Base-by-base conservation (phyloP, 2,113 vertebrate species). In the Oryzias celebensis region DNA sequence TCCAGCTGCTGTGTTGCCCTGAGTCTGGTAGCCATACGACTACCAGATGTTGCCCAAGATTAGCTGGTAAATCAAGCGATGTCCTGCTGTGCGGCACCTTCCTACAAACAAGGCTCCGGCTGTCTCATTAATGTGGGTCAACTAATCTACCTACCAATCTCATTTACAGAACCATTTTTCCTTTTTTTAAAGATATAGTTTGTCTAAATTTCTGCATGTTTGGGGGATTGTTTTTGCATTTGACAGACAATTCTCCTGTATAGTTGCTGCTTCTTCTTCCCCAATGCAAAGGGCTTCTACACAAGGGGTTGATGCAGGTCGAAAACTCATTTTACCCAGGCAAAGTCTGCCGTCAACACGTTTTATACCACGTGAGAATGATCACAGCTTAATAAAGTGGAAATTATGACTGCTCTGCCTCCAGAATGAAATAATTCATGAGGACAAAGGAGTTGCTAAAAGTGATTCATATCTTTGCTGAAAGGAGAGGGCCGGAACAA, bases 351-450 rank as follows among this genome's bases (percentile, higher is more conserved):
- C 85, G 85, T 88, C 88, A 87, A 87, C 86, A 78, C 79, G 83
- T 89, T 85, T 79, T 73, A 83, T 67, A 75, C 87, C 87, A 85
- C 72, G 76, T 90, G 90, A 89, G 89, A 91, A 86, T 86, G 85
- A 88, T 88, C 84, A 85, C 77, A 80, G 80, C 86, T 89, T 90
- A 88, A 90, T 83, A 85, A 78, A 90, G 88, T 81, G 83, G 85
- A 90, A 87, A 85, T 88, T 88, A 91, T 90, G 88, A 88, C 88
- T 87, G 85, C 78, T 82, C 85, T 89, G 88, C 86, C 88, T 82
- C 87, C 73, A 58, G 76, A 81, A 88, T 91, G 83, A 92, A 89
- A 90, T 87, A 92, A 91, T 91, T 88, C 88, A 89, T 86, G 89
- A 91, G 89, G 88, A 89, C 89, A 91, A 88, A 88, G 83, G 84